Evolutionary conservation across 2,888 invertebrate species (phyloP).

Genomic region (Ceramica pisi): DNA sequence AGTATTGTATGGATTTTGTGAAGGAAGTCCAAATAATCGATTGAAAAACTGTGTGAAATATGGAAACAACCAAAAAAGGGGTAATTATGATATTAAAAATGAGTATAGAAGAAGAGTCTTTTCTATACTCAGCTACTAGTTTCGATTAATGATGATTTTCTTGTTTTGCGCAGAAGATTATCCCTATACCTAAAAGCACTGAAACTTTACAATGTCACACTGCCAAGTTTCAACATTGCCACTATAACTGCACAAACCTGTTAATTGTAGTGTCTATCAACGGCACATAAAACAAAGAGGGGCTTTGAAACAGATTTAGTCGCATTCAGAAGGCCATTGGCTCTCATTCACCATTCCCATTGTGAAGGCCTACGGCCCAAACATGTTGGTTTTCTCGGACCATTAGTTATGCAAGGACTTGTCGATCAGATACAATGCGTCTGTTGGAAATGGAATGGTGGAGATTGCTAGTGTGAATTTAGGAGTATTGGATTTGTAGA

Average conservation of each 20-base stretch:
- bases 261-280: conserved; percentile 33
- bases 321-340: conserved; percentile 45
- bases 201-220: neutral
- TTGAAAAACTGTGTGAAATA: neutral
- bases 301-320: conserved; percentile 47
- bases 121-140: too few relatives aligned
- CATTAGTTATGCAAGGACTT: conserved; percentile 55
- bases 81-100: too few relatives aligned
- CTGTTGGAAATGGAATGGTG: conserved; percentile 22
- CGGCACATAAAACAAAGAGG: conserved; percentile 27
- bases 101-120: too few relatives aligned
- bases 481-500: neutral
- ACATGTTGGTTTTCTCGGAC: conserved; percentile 59
- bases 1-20: neutral
- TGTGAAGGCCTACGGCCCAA: conserved; percentile 40
- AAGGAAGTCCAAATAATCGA: neutral
- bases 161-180: neutral
- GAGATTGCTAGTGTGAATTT: conserved; percentile 3
- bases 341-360: conserved; percentile 59
- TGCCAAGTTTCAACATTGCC: conserved; percentile 17
- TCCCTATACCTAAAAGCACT: neutral
- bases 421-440: conserved; percentile 32
- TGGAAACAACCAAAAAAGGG: neutral
- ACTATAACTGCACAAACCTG: conserved; percentile 1
- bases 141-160: too few relatives aligned